phyloP scores from a whole-genome alignment of 2,888 invertebrate genomes.

The Heterodera filipjevi region DNA sequence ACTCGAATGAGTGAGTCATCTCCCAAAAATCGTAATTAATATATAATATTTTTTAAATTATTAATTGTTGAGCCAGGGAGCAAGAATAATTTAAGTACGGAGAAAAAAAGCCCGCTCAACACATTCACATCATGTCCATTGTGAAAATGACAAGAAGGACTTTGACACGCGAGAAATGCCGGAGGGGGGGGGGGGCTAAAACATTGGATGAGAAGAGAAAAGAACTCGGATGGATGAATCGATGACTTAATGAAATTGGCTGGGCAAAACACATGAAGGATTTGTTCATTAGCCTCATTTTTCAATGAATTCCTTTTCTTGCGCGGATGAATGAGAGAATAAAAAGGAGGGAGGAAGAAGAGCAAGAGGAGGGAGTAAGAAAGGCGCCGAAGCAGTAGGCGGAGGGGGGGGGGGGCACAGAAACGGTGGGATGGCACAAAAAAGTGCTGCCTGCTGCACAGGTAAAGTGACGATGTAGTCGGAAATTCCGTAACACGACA shows the following conservation, averaged over 20 bases:
- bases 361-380: neutral
- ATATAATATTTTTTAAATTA: too few relatives aligned
- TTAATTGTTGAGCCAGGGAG: too few relatives aligned
- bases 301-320: neutral
- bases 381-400: too few relatives aligned
- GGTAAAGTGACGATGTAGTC: too few relatives aligned
- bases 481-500: too few relatives aligned
- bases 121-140: neutral
- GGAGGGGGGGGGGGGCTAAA: neutral
- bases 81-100: too few relatives aligned
- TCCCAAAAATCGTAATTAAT: too few relatives aligned
- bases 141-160: conserved; percentile 17
- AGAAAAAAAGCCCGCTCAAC: neutral
- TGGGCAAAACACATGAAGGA: neutral
- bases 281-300: conserved; percentile 13
- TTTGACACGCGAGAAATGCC: conserved; percentile 10
- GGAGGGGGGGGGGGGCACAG: neutral
- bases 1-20: too few relatives aligned
- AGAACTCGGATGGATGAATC: neutral
- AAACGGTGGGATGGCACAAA: too few relatives aligned
- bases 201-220: neutral
- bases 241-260: conserved; percentile 16
- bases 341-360: neutral
- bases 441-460: too few relatives aligned
- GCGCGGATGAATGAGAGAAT: neutral